Evolutionary conservation across 2,888 invertebrate genomes (phyloP), one percentile per base, ranked within the genome.

Genomic region (Octonoba sinensis): DNA sequence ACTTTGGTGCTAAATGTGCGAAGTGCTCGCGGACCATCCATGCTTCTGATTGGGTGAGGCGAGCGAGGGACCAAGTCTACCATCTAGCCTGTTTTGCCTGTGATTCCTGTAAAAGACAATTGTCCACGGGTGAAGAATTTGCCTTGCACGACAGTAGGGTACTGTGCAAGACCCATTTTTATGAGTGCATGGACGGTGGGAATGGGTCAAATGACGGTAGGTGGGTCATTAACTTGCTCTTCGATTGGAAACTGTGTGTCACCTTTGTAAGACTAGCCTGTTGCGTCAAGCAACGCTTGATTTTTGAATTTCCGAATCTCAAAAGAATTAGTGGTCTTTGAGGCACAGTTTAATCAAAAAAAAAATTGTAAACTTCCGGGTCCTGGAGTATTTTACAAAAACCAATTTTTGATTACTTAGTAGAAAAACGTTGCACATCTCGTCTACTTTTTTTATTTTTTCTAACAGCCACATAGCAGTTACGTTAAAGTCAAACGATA

Each of bases 11-110:
- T 76, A 97, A 97, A 90, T 99, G 99, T 90, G 94, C 96, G 69
- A 97, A 97, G 89, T 99, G 99, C 90, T 93, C 94, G 86, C 93
- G 98, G 72, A 93, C 94, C 86, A 96, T 99, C 87, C 95, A 96
- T 20, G 93, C 97, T 20, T 95, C 96, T 60, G 99, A 99, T 90
- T 99, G 99, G 99, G 98, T 99, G 87, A 92, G 99, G 84, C 93
- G 96, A 88, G 99, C 99, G 49, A 91, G 95, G 71, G 95, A 95
- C 87, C 86, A 87, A 59, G 96, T 99, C 47, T 99, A 97, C 90
- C 99, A 99, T 90, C 91, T 99, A 88, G 99, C 99, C 65, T 99
- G 99, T 90, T 99, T 99, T 90, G 97, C 98, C 22, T 99, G 99
- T 90, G 97, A 98, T 89, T 95, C 96, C 82, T 96, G 96, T 89